These are phyloP conservation scores for Ceratosolen fusciceps DNA, from an alignment of 1,140 invertebrate species.

Conservation along the genomic window DNA sequence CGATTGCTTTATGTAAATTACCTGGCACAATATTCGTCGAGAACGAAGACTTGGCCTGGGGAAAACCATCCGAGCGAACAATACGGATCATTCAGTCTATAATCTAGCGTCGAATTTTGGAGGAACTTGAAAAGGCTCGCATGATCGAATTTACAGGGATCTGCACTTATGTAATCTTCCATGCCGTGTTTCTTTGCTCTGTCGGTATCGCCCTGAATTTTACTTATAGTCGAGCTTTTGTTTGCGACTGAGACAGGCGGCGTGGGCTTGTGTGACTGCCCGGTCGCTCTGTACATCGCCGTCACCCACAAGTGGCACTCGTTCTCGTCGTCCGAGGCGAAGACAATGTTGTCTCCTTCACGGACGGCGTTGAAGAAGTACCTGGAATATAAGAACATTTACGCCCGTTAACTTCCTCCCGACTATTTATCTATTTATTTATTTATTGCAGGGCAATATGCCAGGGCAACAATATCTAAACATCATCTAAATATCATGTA, in stretches of 20 bases:
- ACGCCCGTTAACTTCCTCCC: too few relatives aligned
- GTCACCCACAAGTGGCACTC: slow-evolving; percentile 99
- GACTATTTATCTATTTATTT: too few relatives aligned
- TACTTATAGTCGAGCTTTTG: slow-evolving; percentile 88
- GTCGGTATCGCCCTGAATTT: slow-evolving; percentile 95
- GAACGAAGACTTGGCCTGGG: slow-evolving; percentile 97
- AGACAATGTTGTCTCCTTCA: slow-evolving; percentile 97
- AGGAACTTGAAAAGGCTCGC: slow-evolving; percentile 91
- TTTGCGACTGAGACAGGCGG: slow-evolving; percentile 89
- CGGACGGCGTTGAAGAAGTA: slow-evolving; percentile 99
- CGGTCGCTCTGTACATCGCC: slow-evolving; percentile 98
- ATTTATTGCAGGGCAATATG: too few relatives aligned
- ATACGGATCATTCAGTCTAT: slow-evolving; percentile 96
- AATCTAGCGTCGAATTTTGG: slow-evolving; percentile 94
- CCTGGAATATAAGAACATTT: slow-evolving; percentile 67
- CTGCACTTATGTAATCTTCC: slow-evolving; percentile 98
- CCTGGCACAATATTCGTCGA: slow-evolving; percentile 98
- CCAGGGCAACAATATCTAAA: too few relatives aligned
- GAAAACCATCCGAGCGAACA: slow-evolving; percentile 99
- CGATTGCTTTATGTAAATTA: slow-evolving; percentile 39
- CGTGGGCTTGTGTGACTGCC: slow-evolving; percentile 98
- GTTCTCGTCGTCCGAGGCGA: slow-evolving; percentile 98
- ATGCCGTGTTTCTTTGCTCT: slow-evolving; percentile 97
- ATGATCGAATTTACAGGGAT: slow-evolving; percentile 97
- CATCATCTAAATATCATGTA: too few relatives aligned